Percentiles rank a stretch among this genome's conserved stretches.
These are phyloP conservation scores for Coenobita brevimanus DNA, from an alignment of 1,140 invertebrate genomes.

Conservation along the genomic window DNA sequence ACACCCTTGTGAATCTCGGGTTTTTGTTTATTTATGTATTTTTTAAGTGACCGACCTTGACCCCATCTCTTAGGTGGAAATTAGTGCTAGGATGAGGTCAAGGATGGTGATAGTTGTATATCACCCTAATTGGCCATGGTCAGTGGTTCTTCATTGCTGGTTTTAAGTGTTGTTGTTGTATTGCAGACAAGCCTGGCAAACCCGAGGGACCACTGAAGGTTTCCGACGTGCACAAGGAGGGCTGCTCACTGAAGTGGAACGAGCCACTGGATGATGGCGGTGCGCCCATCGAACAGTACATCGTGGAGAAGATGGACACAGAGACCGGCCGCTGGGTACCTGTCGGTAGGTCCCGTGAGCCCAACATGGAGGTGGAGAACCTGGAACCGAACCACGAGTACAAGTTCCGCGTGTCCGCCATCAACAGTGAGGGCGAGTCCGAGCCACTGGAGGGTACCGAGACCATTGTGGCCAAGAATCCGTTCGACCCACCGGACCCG, in stretches of 20 bases:
- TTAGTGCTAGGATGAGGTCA: too few species aligned
- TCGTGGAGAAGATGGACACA: constrained; percentile 94
- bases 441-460: constrained; percentile 92
- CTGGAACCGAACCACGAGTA: constrained; percentile 94
- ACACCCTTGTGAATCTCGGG: too few species aligned
- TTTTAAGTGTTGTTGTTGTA: not conserved
- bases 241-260: constrained; percentile 95
- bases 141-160: too few species aligned
- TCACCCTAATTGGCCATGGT: too few species aligned
- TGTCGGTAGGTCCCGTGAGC: constrained; percentile 84
- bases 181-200: constrained; percentile 85
- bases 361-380: constrained; percentile 88
- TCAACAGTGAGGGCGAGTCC: constrained; percentile 95
- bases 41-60: too few species aligned
- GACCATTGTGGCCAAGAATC: constrained; percentile 96
- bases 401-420: constrained; percentile 96
- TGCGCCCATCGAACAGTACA: constrained; percentile 89
- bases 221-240: constrained; percentile 93
- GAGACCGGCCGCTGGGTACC: constrained; percentile 88
- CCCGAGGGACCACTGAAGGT: constrained; percentile 96
- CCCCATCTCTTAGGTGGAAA: too few species aligned
- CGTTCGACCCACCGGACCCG: constrained; percentile 94
- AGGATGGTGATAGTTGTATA: too few species aligned
- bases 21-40: too few species aligned
- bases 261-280: constrained; percentile 97